Conservation (phyloP, 2,888 invertebrate species). For the Caenorhabditis zanzibari region DNA sequence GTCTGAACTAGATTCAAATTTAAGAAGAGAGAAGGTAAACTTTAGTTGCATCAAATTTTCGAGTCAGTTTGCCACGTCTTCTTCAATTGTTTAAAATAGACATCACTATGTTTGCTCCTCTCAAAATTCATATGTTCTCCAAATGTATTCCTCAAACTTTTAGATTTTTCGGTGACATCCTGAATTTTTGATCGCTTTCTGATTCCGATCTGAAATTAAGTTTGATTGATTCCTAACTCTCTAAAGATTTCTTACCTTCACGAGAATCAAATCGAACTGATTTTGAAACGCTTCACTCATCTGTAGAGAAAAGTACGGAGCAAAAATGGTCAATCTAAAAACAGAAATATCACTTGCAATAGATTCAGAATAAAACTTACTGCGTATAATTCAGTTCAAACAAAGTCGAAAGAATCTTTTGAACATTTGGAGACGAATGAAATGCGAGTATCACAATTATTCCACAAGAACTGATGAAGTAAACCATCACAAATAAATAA, state of each 20-base stretch:
- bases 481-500: neutral
- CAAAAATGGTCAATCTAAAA: conserved; percentile 33
- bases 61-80: conserved; percentile 36
- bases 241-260: neutral
- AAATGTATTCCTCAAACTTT: conserved; percentile 34
- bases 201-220: neutral
- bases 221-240: neutral
- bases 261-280: conserved; percentile 23
- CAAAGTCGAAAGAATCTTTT: neutral
- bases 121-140: conserved; percentile 41
- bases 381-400: neutral
- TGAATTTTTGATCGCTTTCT: neutral
- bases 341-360: neutral
- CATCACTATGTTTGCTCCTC: conserved; percentile 14
- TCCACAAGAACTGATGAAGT: neutral
- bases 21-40: too few relatives aligned
- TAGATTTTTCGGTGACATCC: neutral
- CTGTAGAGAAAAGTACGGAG: conserved; percentile 27
- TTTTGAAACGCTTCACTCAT: conserved; percentile 43
- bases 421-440: neutral
- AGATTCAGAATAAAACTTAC: neutral
- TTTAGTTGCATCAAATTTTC: neutral
- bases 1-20: too few relatives aligned
- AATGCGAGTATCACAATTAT: neutral
- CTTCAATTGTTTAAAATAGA: conserved; percentile 36